Conservation (phyloP, 35 echinoderm and acorn worm genomes). For the Holothuria glaberrima region DNA sequence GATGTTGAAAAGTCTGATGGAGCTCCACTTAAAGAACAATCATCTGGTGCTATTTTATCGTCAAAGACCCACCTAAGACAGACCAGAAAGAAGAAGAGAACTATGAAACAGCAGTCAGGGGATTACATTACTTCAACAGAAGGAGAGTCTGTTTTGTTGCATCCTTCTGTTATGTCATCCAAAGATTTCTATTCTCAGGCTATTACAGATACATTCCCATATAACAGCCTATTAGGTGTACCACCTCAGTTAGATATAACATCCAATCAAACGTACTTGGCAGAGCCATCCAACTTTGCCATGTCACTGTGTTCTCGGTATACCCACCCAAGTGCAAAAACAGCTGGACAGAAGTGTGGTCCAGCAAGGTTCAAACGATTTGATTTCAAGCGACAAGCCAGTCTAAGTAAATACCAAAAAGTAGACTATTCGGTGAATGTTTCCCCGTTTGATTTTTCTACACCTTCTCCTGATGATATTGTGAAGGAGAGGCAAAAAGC, state of each 20-base stretch:
- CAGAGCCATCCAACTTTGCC: conserved; percentile 68
- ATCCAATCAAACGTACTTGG: not conserved
- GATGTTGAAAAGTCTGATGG: no score
- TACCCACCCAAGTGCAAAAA: not conserved
- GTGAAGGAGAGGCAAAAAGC: conserved; percentile 66
- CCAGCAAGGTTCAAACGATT: not conserved
- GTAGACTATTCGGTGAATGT: conserved; percentile 24
- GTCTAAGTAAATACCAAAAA: conserved; percentile 26
- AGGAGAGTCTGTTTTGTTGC: no score
- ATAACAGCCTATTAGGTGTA: no score
- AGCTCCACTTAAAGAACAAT: no score
- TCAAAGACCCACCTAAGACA: not conserved
- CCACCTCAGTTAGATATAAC: no score
- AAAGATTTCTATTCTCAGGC: no score
- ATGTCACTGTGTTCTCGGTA: conserved; percentile 47
- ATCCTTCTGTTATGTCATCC: no score
- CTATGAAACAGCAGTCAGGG: not conserved
- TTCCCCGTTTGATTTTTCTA: conserved; percentile 85
- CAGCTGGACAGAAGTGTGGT: not conserved
- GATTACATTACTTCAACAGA: no score
- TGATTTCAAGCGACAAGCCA: conserved; percentile 19
- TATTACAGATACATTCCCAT: no score
- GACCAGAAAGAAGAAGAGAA: conserved; percentile 19
- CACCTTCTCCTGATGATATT: conserved; percentile 92
- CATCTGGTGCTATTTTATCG: no score